Base-by-base conservation (phyloP, 2,797 vertebrate species). In the Lindbergichthys nudifrons region DNA sequence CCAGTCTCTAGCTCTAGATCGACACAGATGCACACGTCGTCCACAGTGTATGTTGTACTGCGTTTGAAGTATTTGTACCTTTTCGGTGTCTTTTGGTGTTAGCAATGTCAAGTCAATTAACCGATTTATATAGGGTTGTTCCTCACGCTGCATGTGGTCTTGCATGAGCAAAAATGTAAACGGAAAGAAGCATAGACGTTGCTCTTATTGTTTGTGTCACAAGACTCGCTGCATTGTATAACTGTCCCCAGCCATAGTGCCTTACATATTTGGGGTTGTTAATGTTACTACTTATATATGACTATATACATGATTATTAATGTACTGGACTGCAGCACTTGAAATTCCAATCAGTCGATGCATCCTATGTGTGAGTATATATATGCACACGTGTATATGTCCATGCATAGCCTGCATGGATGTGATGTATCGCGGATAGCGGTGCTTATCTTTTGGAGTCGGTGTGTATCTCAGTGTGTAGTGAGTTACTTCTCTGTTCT, bases 211-310 rank as follows among this genome's bases (percentile, higher is more conserved):
- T 98, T 92, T 90, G 94, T 92, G 96, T 98, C 96, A 95, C 94
- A 94, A 98, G 97, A 97, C 95, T 97, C 95, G 96, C 97, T 97
- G 97, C 97, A 97, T 98, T 96, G 96, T 98, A 93, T 96, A 96
- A 96, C 94, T 92, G 96, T 98, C 97, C 93, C 96, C 96, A 98
- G 96, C 98, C 97, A 97, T 98, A 99, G 98, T 99, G 98, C 98
- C 98, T 99, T 99, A 99, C 97, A 97, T 98, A 99, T 98, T 96
- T 95, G 96, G 98, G 96, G 97, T 99, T 97, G 96, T 98, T 97
- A 94, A 97, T 97, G 96, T 99, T 97, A 97, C 95, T 97, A 96
- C 95, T 96, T 97, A 96, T 96, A 97, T 97, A 96, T 96, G 89
- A 93, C 90, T 93, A 94, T 94, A 93, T 92, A 88, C 95, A 95